Percentiles rank a stretch among this genome's conserved stretches.
phyloP scores from a whole-genome alignment of 2,888 invertebrate genomes.

The Apamea sordens region DNA sequence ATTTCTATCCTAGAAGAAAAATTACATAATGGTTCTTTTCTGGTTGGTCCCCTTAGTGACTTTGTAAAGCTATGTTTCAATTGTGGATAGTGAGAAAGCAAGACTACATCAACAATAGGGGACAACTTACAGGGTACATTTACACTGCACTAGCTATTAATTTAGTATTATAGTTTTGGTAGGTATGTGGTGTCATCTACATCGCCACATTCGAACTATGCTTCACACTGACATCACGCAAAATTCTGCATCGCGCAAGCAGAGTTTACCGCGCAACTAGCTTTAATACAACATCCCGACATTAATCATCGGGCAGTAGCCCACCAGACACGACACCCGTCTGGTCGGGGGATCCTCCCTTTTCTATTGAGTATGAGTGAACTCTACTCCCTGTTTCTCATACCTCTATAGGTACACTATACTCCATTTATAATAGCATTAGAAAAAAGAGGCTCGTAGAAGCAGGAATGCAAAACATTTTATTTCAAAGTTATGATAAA shows the following conservation, averaged over 20 bases:
- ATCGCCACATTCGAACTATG: no score
- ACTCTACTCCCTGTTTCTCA: not conserved
- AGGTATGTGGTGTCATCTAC: no score
- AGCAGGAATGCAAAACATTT: no score
- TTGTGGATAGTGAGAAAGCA: not conserved
- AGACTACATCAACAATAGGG: not conserved
- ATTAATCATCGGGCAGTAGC: no score
- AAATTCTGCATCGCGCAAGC: no score
- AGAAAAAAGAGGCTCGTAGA: no score
- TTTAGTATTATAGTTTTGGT: not conserved
- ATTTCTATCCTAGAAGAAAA: not conserved
- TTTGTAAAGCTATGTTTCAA: conserved; percentile 8
- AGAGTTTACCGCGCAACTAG: no score
- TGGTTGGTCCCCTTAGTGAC: not conserved
- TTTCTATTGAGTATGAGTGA: no score
- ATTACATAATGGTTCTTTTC: not conserved
- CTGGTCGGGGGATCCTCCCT: not conserved
- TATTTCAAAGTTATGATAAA: no score
- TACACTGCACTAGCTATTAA: not conserved
- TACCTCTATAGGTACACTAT: not conserved
- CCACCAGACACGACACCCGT: not conserved
- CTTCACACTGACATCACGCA: no score
- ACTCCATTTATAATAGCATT: no score
- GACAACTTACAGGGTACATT: not conserved
- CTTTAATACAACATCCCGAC: no score